Base-by-base conservation (phyloP, 2,888 invertebrate species). In the Azorinus chamasolen region DNA sequence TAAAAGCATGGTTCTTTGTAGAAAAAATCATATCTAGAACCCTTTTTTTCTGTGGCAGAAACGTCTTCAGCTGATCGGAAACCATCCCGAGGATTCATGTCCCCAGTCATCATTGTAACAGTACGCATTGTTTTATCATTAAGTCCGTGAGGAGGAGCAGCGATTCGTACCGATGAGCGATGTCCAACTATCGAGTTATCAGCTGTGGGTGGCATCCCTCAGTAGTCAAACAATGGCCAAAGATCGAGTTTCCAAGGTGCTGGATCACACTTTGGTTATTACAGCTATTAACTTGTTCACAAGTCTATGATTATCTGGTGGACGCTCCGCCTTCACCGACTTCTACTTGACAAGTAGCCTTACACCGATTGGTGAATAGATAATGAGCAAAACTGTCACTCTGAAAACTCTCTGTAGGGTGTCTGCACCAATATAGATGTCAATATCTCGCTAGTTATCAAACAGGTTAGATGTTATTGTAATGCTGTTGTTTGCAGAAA, bases 1-100 rank as follows among this genome's bases (percentile, higher is more conserved):
- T 91, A 90, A 18, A 87, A 68, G 69, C 89, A 89, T 1, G 88
- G 86, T 70, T 90, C 89, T 58, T 87, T 86, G 39, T 83, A 75
- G 74, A 87, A 88, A 73, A 87, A 88, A 70, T 88, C 87, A 73
- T 61, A 73, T 59, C 70, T 75, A 24, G 75, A 76, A 48, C 45
- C n/a, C 62, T 72, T 78, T 24, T 53, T 45, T 14, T 61, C 59
- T n/a, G 64, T 25, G 18, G 66, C 59, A 10, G 55, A 37, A 27
- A 46, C 48, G 37, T 64, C 32, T 20, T 63, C 45, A 16, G 24
- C 50, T 16, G 59, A 22, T 5, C 57, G 55, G 22, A 55, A 69
- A 50, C 68, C 72, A 37, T 78, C 71, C 14, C 64, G 68, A 20
- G 66, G 77, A 66, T 59, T 73, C 16, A 55, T 59, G 53, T 77